Percentiles rank a stretch among this genome's conserved stretches.
Evolutionary conservation across 1,140 invertebrate genomes (phyloP).

Genomic region (Cydia splendana): DNA sequence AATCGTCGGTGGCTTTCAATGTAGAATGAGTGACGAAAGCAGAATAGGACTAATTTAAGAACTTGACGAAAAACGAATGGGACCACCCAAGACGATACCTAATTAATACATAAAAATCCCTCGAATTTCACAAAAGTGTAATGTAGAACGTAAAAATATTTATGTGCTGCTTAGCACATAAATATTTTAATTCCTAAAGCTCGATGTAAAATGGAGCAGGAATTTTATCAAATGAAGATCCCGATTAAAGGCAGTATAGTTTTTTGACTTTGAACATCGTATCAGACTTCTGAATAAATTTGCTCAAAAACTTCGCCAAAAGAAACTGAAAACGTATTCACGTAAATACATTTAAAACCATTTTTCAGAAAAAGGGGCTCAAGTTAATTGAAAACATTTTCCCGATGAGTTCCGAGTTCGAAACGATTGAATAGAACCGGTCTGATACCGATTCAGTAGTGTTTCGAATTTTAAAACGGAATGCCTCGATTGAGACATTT

Average conservation of each 20-base stretch:
- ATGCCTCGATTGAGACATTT: not conserved
- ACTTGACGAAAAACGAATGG: no score
- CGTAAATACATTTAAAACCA: conserved; percentile 23
- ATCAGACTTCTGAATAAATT: not conserved
- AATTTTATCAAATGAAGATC: not conserved
- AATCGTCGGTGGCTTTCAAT: no score
- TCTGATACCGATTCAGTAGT: conserved; percentile 7
- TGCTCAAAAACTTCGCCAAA: conserved; percentile 4
- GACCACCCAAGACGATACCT: no score
- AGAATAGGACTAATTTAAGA: no score
- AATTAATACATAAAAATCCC: no score
- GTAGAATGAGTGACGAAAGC: no score
- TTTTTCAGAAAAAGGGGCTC: conserved; percentile 9
- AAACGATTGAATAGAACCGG: conserved; percentile 8
- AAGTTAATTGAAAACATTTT: conserved; percentile 28
- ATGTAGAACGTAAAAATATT: no score
- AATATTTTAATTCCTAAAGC: no score
- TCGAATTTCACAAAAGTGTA: no score
- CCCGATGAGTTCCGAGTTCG: not conserved
- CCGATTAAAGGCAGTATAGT: not conserved
- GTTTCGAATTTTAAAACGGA: conserved; percentile 11
- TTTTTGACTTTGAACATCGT: not conserved
- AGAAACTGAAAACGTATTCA: conserved; percentile 20
- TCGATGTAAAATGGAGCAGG: no score
- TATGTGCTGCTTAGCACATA: no score